These are phyloP conservation scores for Gymnocypris eckloni DNA, from an alignment of 2,797 vertebrate genomes.

Conservation along the genomic window DNA sequence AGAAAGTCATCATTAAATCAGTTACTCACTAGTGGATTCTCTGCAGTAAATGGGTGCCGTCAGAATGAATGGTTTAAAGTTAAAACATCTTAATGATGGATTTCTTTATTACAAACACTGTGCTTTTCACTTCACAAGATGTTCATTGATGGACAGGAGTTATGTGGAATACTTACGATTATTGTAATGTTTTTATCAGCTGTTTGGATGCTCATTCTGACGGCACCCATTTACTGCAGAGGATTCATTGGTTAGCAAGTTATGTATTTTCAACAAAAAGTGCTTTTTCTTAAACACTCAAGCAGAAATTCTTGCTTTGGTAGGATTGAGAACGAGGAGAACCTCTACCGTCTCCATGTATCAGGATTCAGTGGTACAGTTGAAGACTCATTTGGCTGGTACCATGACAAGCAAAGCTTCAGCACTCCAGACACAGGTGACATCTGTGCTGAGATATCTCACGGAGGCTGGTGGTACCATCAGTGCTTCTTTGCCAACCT, in stretches of 20 bases:
- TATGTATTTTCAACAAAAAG: background rate
- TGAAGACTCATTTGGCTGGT: constrained; percentile 79
- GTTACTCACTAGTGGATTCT: background rate
- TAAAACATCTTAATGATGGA: background rate
- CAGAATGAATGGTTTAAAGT: background rate
- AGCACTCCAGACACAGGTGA: constrained; percentile 73
- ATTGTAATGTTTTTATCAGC: background rate
- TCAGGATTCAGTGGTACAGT: constrained; percentile 74
- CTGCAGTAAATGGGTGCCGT: background rate
- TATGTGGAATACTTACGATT: background rate
- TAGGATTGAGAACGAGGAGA: constrained; percentile 73
- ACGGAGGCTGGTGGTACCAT: constrained; percentile 79
- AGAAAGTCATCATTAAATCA: no score
- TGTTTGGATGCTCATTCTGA: background rate
- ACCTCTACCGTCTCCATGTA: constrained; percentile 73
- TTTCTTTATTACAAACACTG: background rate
- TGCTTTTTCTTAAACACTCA: background rate
- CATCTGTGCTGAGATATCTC: constrained; percentile 76
- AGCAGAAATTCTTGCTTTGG: background rate
- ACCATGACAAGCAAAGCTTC: constrained; percentile 78
- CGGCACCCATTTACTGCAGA: background rate
- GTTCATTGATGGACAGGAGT: background rate
- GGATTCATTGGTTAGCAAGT: background rate
- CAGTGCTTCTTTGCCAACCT: constrained; percentile 81
- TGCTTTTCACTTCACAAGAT: background rate